Evolutionary conservation across 2,797 vertebrate species (phyloP), one percentile per base, ranked within the genome.

Genomic region (Hemibagrus guttatus): DNA sequence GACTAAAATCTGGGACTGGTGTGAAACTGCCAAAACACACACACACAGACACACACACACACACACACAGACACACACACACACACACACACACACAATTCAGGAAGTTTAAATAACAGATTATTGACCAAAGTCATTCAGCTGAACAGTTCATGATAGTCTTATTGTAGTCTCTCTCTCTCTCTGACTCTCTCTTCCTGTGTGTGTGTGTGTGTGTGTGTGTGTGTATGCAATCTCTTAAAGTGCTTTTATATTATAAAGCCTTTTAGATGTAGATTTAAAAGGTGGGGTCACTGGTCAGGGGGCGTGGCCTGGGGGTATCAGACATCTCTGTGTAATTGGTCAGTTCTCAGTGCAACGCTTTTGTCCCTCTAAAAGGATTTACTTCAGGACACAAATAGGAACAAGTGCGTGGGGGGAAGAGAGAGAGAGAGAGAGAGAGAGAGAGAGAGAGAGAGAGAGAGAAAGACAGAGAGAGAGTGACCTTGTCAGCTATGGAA

Each of bases 161-260:
- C n/a, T n/a, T n/a, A n/a, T n/a, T n/a, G n/a, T n/a, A n/a, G n/a
- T n/a, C 31, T 35, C 66, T 68, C 64, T 66, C 59, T n/a, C 58
- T 59, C 6, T 61, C 14, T 61, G 42, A n/a, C n/a, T n/a, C n/a
- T n/a, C n/a, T n/a, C n/a, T n/a, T n/a, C n/a, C n/a, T 64, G 71
- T 39, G 42, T 46, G 46, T 46, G 72, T 49, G 46, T 49, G 49
- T 28, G 28, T 26, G 23, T 26, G 42, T 26, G 19, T 75, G 72
- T 61, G 75, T 85, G 71, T 80, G 85, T 14, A n/a, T 81, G 79
- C 83, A 91, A 90, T 91, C 90, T 87, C 76, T 86, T 75, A 86
- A 89, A 91, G 90, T 91, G 90, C 90, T 71, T 80, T 88, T 87
- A 91, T 72, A 31, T 49, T 52, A 85, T 87, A 87, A 91, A 88